Base-by-base conservation (phyloP, 2,888 invertebrate genomes). In the Ernsta delagoae region DNA sequence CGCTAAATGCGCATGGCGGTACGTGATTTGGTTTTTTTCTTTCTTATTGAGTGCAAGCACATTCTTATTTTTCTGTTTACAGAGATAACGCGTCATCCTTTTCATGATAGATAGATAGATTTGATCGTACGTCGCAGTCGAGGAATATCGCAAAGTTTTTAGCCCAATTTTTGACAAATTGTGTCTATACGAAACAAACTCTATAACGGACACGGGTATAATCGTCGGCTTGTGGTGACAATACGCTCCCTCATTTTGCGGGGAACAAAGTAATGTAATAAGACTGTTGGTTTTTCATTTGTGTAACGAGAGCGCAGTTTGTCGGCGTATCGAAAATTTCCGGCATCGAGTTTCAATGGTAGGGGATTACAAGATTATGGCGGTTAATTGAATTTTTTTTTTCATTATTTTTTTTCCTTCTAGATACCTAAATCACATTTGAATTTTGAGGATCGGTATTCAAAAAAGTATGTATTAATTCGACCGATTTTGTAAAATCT, bases 221-320 rank as follows among this genome's bases (percentile, higher is more conserved):
- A 72, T 72, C 67, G 70, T 62, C 67, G 57, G 61, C 68, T 71
- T 71, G 72, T 48, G 72, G 70, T 71, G 68, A 64, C 67, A 73
- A 75, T 73, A 75, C 70, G 75, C 72, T 78, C 73, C 71, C 68
- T 78, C 54, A 66, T 66, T 66, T 60, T 60, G 66, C 54, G 67
- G 67, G 66, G 60, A 60, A 67, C 67, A 67, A 61, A 61, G 61
- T 67, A 67, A 67, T 61, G 61, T 67, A 67, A 67, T 67, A 61
- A 67, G 67, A 45, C 56, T 61, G 67, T 67, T 67, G 67, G 67
- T 67, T 67, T 67, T 67, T 67, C 67, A 67, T 67, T 67, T 67
- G 61, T 39, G 56, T 53, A 56, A 67, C 60, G 56, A 61, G 54
- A 54, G 34, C 59, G 34, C 43, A 53, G 41, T 60, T 60, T 66